Percentiles rank a stretch among this genome's conserved stretches.
These are phyloP conservation scores for Torymus texanus DNA, from an alignment of 2,888 invertebrate genomes.

Conservation along the genomic window DNA sequence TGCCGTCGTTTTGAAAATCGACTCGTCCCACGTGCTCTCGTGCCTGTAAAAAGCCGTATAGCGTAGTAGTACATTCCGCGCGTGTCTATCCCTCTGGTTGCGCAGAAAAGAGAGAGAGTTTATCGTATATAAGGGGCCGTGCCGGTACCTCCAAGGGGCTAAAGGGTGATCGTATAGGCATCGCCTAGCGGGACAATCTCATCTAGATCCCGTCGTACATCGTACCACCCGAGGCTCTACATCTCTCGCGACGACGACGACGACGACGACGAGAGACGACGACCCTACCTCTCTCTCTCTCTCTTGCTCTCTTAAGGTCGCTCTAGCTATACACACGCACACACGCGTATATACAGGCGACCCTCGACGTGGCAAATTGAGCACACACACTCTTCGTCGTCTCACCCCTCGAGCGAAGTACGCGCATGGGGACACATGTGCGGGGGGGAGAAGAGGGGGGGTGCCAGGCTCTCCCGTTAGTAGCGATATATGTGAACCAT, in stretches of 20 bases:
- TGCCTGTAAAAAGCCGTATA: constrained; percentile 35
- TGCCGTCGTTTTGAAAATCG: constrained; percentile 52
- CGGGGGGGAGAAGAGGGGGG: neutral
- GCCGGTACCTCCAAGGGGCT: constrained; percentile 59
- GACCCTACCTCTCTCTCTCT: constrained; percentile 58
- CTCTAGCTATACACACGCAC: constrained; percentile 61
- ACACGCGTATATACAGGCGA: constrained; percentile 43
- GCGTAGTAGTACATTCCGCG: constrained; percentile 10
- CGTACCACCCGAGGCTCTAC: constrained; percentile 72
- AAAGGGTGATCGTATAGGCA: constrained; percentile 63
- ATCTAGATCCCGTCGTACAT: constrained; percentile 75
- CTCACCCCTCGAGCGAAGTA: constrained; percentile 58
- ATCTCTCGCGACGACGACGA: constrained; percentile 62
- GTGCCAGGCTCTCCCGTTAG: constrained; percentile 61
- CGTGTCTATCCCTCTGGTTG: constrained; percentile 59
- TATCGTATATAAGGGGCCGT: constrained; percentile 65
- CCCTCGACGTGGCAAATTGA: constrained; percentile 74
- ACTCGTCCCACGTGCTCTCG: neutral
- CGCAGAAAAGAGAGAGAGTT: constrained; percentile 62
- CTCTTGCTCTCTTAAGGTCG: constrained; percentile 57
- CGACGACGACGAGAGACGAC: constrained; percentile 57
- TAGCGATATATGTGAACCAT: constrained; percentile 70
- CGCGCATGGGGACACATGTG: constrained; percentile 12
- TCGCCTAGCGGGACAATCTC: constrained; percentile 73
- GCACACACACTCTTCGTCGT: constrained; percentile 65